A percentile compares a stretch with the other conserved stretches of the same genome.
phyloP scores from a whole-genome alignment of 1,140 invertebrate species.

The Ectropis grisescens region DNA sequence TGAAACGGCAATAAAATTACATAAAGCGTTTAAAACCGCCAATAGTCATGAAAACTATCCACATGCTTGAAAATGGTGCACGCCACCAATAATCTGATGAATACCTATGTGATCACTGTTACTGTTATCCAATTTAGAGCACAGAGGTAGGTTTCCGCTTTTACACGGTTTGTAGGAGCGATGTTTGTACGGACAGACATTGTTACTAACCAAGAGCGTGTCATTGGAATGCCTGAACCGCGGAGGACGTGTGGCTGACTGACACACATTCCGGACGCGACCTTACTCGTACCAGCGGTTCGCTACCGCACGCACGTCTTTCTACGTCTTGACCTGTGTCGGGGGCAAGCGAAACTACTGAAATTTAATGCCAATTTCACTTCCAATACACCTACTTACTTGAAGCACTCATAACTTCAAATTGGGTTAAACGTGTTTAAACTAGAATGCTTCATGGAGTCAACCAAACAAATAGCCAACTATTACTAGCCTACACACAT shows the following conservation, averaged over 20 bases:
- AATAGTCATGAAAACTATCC: conserved; percentile 44
- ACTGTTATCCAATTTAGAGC: conserved; percentile 67
- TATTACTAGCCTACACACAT: too few species aligned
- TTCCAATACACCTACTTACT: too few species aligned
- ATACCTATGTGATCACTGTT: conserved; percentile 64
- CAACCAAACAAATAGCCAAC: too few species aligned
- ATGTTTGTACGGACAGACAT: conserved; percentile 38
- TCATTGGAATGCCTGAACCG: conserved; percentile 42
- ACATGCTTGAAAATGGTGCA: conserved; percentile 23
- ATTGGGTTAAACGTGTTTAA: too few species aligned
- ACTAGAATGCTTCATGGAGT: too few species aligned
- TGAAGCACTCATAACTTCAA: too few species aligned
- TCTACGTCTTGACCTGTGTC: conserved; percentile 1
- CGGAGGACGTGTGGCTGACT: conserved; percentile 41
- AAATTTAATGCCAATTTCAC: too few species aligned
- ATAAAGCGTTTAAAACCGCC: conserved; percentile 32
- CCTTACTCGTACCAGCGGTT: conserved; percentile 14
- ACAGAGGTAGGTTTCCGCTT: conserved; percentile 57
- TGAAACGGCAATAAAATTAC: conserved; percentile 32
- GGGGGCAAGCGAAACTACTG: too few species aligned
- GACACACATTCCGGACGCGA: conserved; percentile 41
- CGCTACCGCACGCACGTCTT: conserved; percentile 1
- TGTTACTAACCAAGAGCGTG: conserved; percentile 53
- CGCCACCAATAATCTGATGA: conserved; percentile 46
- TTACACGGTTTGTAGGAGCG: conserved; percentile 57